phyloP scores from a whole-genome alignment of 1,140 invertebrate species.

The Phymorhynchus buccinoides region DNA sequence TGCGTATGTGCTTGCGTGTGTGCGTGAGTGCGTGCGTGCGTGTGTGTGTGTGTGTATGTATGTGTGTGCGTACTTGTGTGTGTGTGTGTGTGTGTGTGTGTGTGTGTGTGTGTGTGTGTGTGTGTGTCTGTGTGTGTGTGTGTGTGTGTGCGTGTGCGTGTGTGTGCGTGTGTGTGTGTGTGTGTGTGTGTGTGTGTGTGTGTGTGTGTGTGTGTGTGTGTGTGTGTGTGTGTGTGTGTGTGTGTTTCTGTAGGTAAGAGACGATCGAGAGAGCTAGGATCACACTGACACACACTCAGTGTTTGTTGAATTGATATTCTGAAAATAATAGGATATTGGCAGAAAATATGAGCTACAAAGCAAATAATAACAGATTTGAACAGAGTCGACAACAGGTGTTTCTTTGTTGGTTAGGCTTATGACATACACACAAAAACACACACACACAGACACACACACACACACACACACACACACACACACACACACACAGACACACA shows the following conservation, averaged over 20 bases:
- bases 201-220: background rate
- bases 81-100: background rate
- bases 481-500: background rate
- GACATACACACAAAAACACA: no score
- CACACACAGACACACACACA: background rate
- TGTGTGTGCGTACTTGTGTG: background rate
- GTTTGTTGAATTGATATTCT: no score
- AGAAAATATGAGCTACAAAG: background rate
- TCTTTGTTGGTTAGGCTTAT: no score
- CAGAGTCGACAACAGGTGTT: no score
- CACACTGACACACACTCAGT: no score
- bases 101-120: no score
- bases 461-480: background rate
- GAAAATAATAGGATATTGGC: background rate
- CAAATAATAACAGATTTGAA: background rate
- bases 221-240: background rate
- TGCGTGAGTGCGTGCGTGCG: background rate
- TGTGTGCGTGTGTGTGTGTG: background rate
- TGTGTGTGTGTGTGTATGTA: slow-evolving; percentile 2
- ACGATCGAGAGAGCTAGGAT: no score
- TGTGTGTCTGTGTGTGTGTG: slow-evolving; percentile 4
- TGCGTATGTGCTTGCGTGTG: no score
- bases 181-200: background rate
- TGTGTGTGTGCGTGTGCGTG: background rate
- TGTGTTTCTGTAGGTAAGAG: no score